Conservation (phyloP, 2,797 vertebrate species). For the Leptodactylus fallax region DNA sequence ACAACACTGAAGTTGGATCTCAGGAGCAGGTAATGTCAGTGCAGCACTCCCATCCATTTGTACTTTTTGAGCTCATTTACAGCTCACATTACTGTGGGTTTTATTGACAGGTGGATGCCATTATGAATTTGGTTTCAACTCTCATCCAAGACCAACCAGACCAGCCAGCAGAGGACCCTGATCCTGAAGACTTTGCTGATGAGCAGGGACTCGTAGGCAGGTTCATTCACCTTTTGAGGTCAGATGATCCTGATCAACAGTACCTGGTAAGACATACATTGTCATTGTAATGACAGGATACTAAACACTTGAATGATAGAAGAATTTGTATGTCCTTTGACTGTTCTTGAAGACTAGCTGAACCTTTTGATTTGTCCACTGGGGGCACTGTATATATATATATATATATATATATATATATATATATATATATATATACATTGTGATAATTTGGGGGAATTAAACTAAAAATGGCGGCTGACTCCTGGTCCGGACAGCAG, state of each 20-base stretch:
- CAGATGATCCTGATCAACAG: conserved; percentile 96
- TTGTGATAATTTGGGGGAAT: no score
- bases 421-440: no score
- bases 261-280: conserved; percentile 81
- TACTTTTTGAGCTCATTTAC: neutral
- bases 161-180: conserved; percentile 94
- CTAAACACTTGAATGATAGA: neutral
- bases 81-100: neutral
- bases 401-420: no score
- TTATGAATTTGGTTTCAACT: conserved; percentile 92
- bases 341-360: neutral
- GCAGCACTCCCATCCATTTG: neutral
- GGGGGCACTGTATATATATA: no score
- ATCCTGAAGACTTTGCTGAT: conserved; percentile 97
- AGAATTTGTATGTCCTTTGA: neutral
- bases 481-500: no score
- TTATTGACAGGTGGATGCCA: conserved; percentile 90
- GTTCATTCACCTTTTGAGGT: conserved; percentile 94
- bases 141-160: conserved; percentile 98
- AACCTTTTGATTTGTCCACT: neutral
- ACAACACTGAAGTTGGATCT: conserved; percentile 91
- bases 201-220: conserved; percentile 97
- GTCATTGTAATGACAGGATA: neutral
- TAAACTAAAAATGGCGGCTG: no score
- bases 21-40: conserved; percentile 89